Evolutionary conservation across 2,113 vertebrate species (phyloP).

Genomic region (Merops nubicus): DNA sequence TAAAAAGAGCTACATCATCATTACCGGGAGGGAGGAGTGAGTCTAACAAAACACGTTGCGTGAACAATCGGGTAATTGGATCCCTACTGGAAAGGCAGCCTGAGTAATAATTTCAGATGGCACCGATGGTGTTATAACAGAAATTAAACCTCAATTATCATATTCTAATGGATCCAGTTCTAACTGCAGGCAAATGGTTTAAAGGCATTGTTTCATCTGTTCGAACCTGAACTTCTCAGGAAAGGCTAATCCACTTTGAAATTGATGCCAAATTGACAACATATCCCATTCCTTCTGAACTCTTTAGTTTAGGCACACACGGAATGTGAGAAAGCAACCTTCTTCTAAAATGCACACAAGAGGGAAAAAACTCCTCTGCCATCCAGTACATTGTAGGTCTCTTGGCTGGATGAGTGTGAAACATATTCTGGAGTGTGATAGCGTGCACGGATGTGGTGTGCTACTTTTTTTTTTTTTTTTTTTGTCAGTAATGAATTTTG

Average conservation of each 20-base stretch:
- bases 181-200: neutral
- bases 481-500: constrained; percentile 63
- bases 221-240: neutral
- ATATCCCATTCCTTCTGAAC: neutral
- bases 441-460: neutral
- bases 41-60: constrained; percentile 11
- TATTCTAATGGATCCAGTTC: neutral
- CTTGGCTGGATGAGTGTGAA: constrained; percentile 27
- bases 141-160: constrained; percentile 1
- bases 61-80: constrained; percentile 11
- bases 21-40: neutral
- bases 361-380: neutral
- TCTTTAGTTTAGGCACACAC: neutral
- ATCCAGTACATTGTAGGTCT: neutral
- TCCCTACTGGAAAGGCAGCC: constrained; percentile 30
- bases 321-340: neutral
- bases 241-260: constrained; percentile 16
- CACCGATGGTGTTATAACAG: neutral
- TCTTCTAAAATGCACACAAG: neutral
- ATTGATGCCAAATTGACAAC: neutral
- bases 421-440: neutral
- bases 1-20: constrained; percentile 34
- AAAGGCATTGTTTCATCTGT: neutral
- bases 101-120: constrained; percentile 23
- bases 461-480: constrained; percentile 28